Percentiles rank a stretch among this genome's conserved stretches.
Evolutionary conservation across 2,113 vertebrate species (phyloP).

Genomic region (Todiramphus chloris): DNA sequence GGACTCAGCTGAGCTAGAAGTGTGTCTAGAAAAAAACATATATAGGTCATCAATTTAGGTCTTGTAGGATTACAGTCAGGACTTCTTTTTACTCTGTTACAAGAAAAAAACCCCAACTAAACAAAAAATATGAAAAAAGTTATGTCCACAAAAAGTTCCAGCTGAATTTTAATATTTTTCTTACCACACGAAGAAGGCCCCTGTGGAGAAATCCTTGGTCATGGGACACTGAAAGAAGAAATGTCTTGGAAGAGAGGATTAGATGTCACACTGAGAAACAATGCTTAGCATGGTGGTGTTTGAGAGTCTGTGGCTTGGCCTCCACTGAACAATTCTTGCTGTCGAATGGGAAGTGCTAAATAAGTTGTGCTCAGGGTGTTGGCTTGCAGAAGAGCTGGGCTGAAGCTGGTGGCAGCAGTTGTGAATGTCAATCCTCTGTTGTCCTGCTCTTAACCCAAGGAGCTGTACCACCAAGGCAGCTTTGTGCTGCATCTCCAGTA

Average conservation of each 20-base stretch:
- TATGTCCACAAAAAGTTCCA: background rate
- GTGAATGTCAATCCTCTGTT: background rate
- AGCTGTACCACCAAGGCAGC: background rate
- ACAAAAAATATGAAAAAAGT: background rate
- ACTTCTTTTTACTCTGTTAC: background rate
- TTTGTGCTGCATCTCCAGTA: background rate
- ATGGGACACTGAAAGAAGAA: background rate
- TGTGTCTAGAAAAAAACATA: background rate
- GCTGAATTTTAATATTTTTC: background rate
- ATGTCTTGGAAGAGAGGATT: background rate
- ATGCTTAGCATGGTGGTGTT: background rate
- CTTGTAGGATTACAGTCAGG: background rate
- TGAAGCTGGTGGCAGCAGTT: background rate
- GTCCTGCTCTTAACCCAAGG: background rate
- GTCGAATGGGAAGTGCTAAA: background rate
- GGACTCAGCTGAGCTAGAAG: background rate
- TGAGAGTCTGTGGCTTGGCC: constrained; percentile 33
- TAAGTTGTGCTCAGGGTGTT: background rate
- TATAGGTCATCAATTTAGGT: background rate
- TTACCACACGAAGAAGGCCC: background rate
- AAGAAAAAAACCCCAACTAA: background rate
- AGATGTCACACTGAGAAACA: constrained; percentile 22
- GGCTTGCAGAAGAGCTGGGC: background rate
- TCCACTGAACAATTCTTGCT: background rate
- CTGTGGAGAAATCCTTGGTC: constrained; percentile 14